Conservation (phyloP, 2,888 invertebrate genomes). For the Trichogramma dendrolimi region DNA sequence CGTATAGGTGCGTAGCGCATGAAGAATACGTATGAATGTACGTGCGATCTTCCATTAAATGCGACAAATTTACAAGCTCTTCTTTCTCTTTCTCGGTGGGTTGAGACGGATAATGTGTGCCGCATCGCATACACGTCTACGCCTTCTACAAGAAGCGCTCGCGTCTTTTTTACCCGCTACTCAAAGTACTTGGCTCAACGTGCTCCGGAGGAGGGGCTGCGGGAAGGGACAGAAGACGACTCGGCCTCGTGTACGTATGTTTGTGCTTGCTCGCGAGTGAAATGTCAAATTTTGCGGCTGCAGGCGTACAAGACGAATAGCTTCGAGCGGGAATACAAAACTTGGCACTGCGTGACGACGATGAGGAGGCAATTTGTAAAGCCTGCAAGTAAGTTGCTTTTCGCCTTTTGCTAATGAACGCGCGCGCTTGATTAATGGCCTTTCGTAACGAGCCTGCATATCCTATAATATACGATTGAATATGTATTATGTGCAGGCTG, state of each 20-base stretch:
- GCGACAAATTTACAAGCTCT: constrained; percentile 36
- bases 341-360: too few species aligned
- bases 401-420: too few species aligned
- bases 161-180: constrained; percentile 12
- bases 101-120: too few species aligned
- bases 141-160: not conserved
- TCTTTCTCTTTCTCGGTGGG: not conserved
- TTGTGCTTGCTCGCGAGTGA: not conserved
- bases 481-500: too few species aligned
- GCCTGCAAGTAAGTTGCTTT: too few species aligned
- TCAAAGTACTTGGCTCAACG: not conserved
- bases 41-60: constrained; percentile 32
- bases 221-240: not conserved
- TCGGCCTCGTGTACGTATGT: not conserved
- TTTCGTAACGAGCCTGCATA: too few species aligned
- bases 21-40: constrained; percentile 4
- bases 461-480: too few species aligned
- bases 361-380: too few species aligned
- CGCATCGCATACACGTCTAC: not conserved
- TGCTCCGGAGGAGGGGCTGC: not conserved
- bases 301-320: too few species aligned
- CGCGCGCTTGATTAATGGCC: too few species aligned
- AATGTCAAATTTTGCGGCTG: not conserved
- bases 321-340: too few species aligned
- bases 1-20: not conserved